Evolutionary conservation across 2,113 vertebrate species (phyloP), one percentile per base, ranked within the genome.

Genomic region (Baryphthengus martii): DNA sequence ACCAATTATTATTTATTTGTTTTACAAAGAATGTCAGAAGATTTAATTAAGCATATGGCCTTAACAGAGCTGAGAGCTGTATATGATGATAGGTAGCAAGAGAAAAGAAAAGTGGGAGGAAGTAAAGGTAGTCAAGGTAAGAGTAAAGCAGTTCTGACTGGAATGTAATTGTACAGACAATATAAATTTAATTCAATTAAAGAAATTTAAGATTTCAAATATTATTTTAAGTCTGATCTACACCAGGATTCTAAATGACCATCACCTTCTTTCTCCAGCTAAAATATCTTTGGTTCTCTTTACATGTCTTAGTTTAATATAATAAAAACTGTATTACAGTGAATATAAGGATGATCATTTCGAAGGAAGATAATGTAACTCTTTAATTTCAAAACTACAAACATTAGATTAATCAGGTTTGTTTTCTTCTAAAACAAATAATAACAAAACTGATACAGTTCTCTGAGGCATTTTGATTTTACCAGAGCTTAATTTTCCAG

Each of bases 21-120:
- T 92, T 82, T 71, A 80, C 29, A 81, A 80, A 68, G 33, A 62
- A 71, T 58, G 5, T 1, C 23, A 68, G 28, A 81, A 78, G 9
- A 47, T 59, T 79, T 75, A 89, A 89, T 82, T 45, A 84, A 71
- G 5, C 4, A 23, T 52, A 74, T 74, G 29, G 15, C 26, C n/a
- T 52, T 80, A 44, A 58, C 0, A 0, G 20, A 72, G 15, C 19
- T 33, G 28, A 67, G 25, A 37, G 5, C 3, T 58, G 13, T 40
- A 66, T 52, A 19, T 39, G 16, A 72, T 47, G 35, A 52, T 12
- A 91, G 17, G 20, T n/a, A 85, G 9, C 25, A 84, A 35, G 35
- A 7, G 45, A 73, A 74, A 79, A 33, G 29, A 74, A 45, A 73
- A 66, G 18, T 44, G 4, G 15, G 8, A 68, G 33, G 20, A 90